Base-by-base conservation (phyloP, 2,113 vertebrate genomes). In the Actenoides hombroni region DNA sequence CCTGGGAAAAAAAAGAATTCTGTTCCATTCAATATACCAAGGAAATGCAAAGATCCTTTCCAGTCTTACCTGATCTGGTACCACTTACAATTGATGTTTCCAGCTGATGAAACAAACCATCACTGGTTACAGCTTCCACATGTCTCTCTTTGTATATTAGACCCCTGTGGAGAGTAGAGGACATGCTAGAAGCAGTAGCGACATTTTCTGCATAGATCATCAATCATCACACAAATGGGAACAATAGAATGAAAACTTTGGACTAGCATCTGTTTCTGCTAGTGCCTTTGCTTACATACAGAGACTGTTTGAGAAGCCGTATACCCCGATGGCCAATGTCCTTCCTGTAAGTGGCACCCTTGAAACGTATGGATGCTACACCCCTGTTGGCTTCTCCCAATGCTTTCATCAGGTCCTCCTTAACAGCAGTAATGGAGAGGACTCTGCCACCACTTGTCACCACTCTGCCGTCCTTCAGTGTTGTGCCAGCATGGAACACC, bases 401-500 rank as follows among this genome's bases (percentile, higher is more conserved):
- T 5, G 99, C 99, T n/a, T 87, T 81, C 68, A 98, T 92, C 59
- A 99, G 91, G 29, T 98, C 98, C 20, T 98, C 89, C 28, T 92
- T 73, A 57, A 99, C 97, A 0, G 98, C 98, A 0, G 99, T 99
- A 86, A 99, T 73, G 0, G 98, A 98, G 37, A 99, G 95, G 53
- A 99, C 99, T 46, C 99, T 98, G 59, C 98, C 98, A 2, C 99
- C 99, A 5, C 92, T 98, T 14, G 98, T 98, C 37, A 99, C 95
- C 87, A 99, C 97, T 61, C 88, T 96, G 29, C 97, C 98, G 1
- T 98, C 98, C 80, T 97, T 98, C 70, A 98, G 93, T 0, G 94
- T 83, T 0, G 99, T 99, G 54, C 98, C 98, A 1, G 98, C 98
- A 5, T 99, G 99, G 97, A 99, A 99, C 51, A 99, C 98, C 95